A percentile compares a stretch with the other conserved stretches of the same genome.
Evolutionary conservation across 2,113 vertebrate genomes (phyloP).

Genomic region (Hydrolagus affinis): DNA sequence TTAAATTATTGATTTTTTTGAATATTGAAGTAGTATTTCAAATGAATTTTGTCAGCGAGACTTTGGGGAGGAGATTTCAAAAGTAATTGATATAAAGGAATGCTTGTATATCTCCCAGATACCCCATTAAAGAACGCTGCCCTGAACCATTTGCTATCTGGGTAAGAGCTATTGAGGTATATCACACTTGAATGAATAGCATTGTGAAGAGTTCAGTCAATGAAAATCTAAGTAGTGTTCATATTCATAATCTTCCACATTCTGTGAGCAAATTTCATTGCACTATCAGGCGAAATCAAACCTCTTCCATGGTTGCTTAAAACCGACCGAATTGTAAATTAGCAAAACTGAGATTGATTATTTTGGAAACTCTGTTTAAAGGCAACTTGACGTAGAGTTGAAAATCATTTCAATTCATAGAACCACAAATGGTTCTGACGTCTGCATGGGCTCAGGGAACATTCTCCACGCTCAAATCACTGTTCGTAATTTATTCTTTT

Average conservation of each 20-base stretch:
- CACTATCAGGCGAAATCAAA: background rate
- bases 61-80: conserved; percentile 50
- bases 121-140: background rate
- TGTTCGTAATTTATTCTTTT: too few relatives aligned
- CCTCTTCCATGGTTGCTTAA: background rate
- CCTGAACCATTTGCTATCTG: conserved; percentile 15
- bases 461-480: too few relatives aligned
- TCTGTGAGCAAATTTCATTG: background rate
- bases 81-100: conserved; percentile 62
- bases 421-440: background rate
- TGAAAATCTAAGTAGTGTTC: background rate
- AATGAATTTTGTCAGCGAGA: conserved; percentile 56
- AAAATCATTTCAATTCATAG: background rate
- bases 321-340: background rate
- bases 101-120: conserved; percentile 31
- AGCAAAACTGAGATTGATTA: background rate
- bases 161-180: conserved; percentile 27
- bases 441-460: too few relatives aligned
- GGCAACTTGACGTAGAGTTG: background rate
- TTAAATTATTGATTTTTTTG: conserved; percentile 71
- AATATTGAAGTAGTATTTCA: conserved; percentile 72
- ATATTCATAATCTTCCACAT: background rate
- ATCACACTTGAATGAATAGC: conserved; percentile 24
- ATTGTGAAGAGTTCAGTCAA: background rate
- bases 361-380: background rate